A percentile compares a stretch with the other conserved stretches of the same genome.
phyloP scores from a whole-genome alignment of 2,888 invertebrate genomes.

The Sminthurinus aureus region DNA sequence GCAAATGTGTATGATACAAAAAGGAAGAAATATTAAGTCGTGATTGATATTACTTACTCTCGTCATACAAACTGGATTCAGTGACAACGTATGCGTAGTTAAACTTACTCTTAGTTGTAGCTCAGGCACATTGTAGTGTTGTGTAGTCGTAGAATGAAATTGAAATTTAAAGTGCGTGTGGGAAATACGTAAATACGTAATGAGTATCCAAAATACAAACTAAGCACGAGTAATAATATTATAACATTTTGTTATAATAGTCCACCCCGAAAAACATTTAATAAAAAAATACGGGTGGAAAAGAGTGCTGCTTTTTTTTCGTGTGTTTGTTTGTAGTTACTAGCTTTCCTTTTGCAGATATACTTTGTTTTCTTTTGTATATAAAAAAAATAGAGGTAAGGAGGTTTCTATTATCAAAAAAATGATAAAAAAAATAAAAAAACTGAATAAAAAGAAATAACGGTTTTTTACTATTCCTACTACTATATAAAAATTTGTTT shows the following conservation, averaged over 20 bases:
- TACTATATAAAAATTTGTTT: constrained; percentile 17
- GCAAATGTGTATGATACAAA: too few species aligned
- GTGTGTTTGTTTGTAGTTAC: background rate
- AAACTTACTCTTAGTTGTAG: background rate
- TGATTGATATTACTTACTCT: too few species aligned
- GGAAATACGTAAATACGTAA: too few species aligned
- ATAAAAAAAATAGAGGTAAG: constrained; percentile 6
- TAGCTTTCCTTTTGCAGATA: background rate
- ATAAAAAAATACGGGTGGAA: background rate
- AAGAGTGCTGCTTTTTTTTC: background rate
- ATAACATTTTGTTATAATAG: background rate
- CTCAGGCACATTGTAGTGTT: background rate
- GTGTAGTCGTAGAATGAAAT: background rate
- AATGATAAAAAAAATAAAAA: background rate
- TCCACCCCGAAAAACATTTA: background rate
- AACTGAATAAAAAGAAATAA: background rate
- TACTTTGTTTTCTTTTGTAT: background rate
- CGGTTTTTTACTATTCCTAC: background rate
- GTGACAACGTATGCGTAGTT: too few species aligned
- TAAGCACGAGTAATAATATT: background rate
- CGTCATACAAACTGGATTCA: too few species aligned
- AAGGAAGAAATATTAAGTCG: too few species aligned
- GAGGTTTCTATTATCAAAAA: background rate
- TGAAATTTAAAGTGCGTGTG: background rate
- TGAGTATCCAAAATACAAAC: background rate